phyloP scores from a whole-genome alignment of 2,888 invertebrate species.

The Xylota sylvarum region DNA sequence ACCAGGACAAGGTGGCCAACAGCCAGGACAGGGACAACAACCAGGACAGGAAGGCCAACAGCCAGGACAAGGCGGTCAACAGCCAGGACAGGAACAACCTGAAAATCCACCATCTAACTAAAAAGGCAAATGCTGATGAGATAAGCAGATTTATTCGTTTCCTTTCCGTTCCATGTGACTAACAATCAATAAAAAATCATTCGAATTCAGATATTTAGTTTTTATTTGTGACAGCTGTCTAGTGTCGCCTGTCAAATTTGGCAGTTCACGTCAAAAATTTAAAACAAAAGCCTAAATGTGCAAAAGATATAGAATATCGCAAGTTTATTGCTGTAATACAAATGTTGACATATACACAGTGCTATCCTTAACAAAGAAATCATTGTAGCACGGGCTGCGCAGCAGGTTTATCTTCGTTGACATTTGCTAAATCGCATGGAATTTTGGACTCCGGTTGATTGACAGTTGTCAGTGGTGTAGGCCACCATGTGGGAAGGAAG shows the following conservation, averaged over 20 bases:
- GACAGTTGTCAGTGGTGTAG: neutral
- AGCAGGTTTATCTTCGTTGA: neutral
- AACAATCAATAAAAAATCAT: neutral
- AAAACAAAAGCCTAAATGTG: neutral
- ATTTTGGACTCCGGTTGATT: neutral
- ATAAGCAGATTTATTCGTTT: neutral
- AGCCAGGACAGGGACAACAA: constrained; percentile 21
- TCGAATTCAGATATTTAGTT: neutral
- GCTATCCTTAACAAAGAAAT: neutral
- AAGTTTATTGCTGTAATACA: neutral
- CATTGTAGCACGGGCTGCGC: neutral
- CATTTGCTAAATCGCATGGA: neutral
- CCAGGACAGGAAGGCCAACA: too few species aligned
- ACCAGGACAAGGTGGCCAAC: constrained; percentile 14
- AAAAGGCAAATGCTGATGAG: neutral
- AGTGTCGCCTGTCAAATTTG: neutral
- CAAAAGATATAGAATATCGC: neutral
- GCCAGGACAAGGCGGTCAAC: neutral
- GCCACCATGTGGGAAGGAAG: neutral
- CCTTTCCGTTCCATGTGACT: neutral
- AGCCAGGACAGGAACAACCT: constrained; percentile 19
- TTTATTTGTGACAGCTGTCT: neutral
- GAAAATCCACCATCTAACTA: neutral
- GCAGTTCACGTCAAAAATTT: neutral
- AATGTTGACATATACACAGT: neutral